Evolutionary conservation across 1,140 invertebrate genomes (phyloP), one percentile per base, ranked within the genome.

Genomic region (Drosophila pachea): DNA sequence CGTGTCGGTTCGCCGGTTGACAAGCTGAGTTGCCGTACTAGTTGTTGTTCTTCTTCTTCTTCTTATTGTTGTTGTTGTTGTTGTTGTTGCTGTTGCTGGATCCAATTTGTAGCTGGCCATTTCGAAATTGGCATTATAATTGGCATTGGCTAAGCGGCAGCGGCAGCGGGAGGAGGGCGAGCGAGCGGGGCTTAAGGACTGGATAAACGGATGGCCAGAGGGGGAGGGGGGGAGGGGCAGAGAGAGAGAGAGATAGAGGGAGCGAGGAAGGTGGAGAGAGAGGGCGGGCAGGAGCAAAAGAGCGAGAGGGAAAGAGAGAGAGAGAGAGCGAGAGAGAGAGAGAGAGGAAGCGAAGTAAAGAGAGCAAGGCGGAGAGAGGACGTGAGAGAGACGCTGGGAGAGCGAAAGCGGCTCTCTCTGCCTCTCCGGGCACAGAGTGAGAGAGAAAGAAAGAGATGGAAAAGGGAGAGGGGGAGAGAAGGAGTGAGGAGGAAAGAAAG

Each of bases 1-100:
- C 48, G 77, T 81, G 78, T 77, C 78, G 77, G 66, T 81, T 54
- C 54, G 62, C 35, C 71, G 60, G 65, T 77, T 81, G 78, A 81
- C 78, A 81, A 77, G 82, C 76, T 68, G n/a, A n/a, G n/a, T n/a
- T n/a, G n/a, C n/a, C n/a, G n/a, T n/a, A n/a, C n/a, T n/a, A n/a
- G n/a, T n/a, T n/a, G n/a, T n/a, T n/a, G n/a, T n/a, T n/a, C n/a
- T n/a, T n/a, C n/a, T n/a, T n/a, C n/a, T n/a, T n/a, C n/a, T n/a
- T n/a, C n/a, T n/a, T n/a, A n/a, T n/a, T n/a, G n/a, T n/a, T n/a
- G n/a, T n/a, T n/a, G n/a, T n/a, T n/a, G n/a, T n/a, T n/a, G n/a
- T n/a, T n/a, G 74, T 82, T 74, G 70, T 22, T 22, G 22, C 3
- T 22, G 22, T 22, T 22, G 22, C 22, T 22, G 74, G 77, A 66